These are phyloP conservation scores for Cisticola juncidis DNA, from an alignment of 2,113 vertebrate genomes.

Conservation along the genomic window DNA sequence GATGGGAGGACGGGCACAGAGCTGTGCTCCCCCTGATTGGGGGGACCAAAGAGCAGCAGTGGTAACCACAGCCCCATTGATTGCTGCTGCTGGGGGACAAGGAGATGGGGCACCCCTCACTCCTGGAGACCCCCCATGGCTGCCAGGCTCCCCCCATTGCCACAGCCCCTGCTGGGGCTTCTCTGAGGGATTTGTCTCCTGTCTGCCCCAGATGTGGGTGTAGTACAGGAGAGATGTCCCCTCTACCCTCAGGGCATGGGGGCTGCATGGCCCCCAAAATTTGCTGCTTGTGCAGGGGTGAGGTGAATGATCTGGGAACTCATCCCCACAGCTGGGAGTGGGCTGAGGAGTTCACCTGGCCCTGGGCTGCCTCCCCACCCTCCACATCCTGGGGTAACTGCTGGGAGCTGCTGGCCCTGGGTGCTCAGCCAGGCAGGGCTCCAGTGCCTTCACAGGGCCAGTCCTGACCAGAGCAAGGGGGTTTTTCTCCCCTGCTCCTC, in stretches of 20 bases:
- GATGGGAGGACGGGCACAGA: neutral
- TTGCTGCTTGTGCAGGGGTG: neutral
- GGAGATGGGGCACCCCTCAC: neutral
- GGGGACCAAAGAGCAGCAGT: slow-evolving; percentile 28
- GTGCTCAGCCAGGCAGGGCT: neutral
- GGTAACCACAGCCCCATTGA: slow-evolving; percentile 69
- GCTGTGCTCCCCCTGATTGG: slow-evolving; percentile 19
- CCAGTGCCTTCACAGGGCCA: rapidly evolving
- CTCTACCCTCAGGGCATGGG: neutral
- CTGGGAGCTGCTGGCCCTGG: neutral
- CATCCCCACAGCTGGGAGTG: rapidly evolving
- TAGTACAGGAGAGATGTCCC: rapidly evolving
- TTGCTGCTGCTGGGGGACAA: neutral
- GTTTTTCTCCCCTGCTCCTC: rapidly evolving
- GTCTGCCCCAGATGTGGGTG: rapidly evolving
- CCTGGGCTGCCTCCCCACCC: neutral
- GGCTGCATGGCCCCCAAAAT: rapidly evolving
- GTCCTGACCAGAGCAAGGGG: neutral
- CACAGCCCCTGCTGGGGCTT: neutral
- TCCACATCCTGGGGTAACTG: neutral
- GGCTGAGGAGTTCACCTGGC: rapidly evolving
- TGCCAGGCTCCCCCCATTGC: neutral
- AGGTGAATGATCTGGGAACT: rapidly evolving
- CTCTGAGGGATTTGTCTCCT: neutral
- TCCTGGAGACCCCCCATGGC: rapidly evolving